Base-by-base conservation (phyloP, 2,888 invertebrate genomes). In the Philopedon plagiatum region DNA sequence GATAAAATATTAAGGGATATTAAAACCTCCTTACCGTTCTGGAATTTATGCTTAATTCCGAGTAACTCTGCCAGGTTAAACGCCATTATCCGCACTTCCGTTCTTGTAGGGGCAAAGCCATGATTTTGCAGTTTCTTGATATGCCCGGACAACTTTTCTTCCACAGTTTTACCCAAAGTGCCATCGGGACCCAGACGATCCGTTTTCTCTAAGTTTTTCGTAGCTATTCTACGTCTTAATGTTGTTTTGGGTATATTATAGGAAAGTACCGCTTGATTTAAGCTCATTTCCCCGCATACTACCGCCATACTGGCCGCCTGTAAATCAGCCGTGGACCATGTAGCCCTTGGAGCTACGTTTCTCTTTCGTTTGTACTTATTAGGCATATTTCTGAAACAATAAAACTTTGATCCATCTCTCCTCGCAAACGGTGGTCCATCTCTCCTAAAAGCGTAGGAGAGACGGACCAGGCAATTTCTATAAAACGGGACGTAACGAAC, bases 241-340 rank as follows among this genome's bases (percentile, higher is more conserved):
- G 64, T 70, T 71, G 75, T 70, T 73, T 68, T 61, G 62, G 68
- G 67, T 70, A 49, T n/a, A n/a, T n/a, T n/a, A n/a, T n/a, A n/a
- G n/a, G n/a, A n/a, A n/a, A n/a, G n/a, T n/a, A n/a, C n/a, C n/a
- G n/a, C n/a, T n/a, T n/a, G n/a, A n/a, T n/a, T n/a, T n/a, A 70
- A 34, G 49, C 58, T 44, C 64, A 70, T 64, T 58, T 56, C 32
- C 19, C 63, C 58, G 34, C 32, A 49, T 57, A 9, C 49, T 26
- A 34, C 44, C 11, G 66, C 67, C 51, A 54, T 56, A 26, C 46
- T 29, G 49, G 56, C 62, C 46, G 41, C 39, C 1, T 32, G 7
- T 5, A 44, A 44, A 1, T 7, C 56, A 5, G 64, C n/a, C 29
- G 44, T 1, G 37, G 57, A 64, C 64, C 64, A 70, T n/a, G 23